Percentiles rank a stretch among this genome's conserved stretches.
Conservation (phyloP, 2,113 vertebrate genomes). For the Leuciscus idus region DNA sequence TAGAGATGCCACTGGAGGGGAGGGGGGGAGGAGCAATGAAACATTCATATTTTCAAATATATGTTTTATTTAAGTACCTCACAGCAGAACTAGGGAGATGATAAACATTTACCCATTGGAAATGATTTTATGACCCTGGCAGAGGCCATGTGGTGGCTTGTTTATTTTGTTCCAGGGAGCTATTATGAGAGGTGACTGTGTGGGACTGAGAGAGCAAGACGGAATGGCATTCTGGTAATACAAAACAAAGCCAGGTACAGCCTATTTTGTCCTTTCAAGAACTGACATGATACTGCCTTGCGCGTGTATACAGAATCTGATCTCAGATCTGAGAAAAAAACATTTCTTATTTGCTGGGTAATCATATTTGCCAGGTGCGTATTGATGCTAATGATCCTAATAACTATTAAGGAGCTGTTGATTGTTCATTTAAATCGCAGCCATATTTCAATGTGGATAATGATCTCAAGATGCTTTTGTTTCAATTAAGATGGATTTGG, state of each 20-base stretch:
- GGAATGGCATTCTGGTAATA: conserved; percentile 2
- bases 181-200: conserved; percentile 39
- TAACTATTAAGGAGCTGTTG: conserved; percentile 20
- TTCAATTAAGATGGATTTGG: conserved; percentile 34
- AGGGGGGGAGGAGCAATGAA: conserved; percentile 34
- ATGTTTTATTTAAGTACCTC: conserved; percentile 62
- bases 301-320: not conserved
- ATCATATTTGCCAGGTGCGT: conserved; percentile 7
- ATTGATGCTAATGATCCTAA: conserved; percentile 21
- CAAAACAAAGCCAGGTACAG: conserved; percentile 7
- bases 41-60: conserved; percentile 55
- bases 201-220: conserved; percentile 22
- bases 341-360: not conserved
- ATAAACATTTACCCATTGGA: conserved; percentile 54
- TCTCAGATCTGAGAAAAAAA: not conserved
- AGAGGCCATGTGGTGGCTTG: conserved; percentile 41
- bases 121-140: conserved; percentile 49
- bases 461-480: conserved; percentile 22
- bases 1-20: conserved; percentile 30
- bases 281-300: not conserved
- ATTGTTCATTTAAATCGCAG: conserved; percentile 12
- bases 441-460: conserved; percentile 16
- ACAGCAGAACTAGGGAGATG: conserved; percentile 46
- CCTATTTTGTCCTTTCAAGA: not conserved
- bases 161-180: conserved; percentile 54